These are phyloP conservation scores for Spermophilus dauricus DNA, from an alignment of 2,113 vertebrate genomes.

Conservation along the genomic window DNA sequence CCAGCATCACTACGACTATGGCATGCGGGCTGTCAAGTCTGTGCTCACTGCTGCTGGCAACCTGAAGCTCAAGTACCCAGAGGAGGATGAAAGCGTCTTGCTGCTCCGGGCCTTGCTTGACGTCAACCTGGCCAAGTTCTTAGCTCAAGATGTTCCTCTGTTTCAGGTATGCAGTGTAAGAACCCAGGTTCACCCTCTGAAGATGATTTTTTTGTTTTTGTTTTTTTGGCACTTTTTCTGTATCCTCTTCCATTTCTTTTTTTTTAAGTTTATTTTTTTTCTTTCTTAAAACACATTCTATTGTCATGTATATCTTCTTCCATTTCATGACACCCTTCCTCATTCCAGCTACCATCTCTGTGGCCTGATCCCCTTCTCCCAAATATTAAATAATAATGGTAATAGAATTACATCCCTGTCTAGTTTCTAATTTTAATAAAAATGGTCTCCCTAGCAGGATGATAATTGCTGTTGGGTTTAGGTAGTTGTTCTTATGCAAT, in stretches of 20 bases:
- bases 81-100: slow-evolving; percentile 92
- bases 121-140: slow-evolving; percentile 96
- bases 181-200: neutral
- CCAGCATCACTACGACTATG: slow-evolving; percentile 96
- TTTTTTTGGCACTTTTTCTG: neutral
- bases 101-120: slow-evolving; percentile 94
- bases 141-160: slow-evolving; percentile 95
- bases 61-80: slow-evolving; percentile 95
- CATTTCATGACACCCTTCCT: neutral
- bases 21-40: slow-evolving; percentile 97
- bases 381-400: neutral
- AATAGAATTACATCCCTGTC: neutral
- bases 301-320: neutral
- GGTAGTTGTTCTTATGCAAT: neutral
- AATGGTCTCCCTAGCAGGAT: neutral
- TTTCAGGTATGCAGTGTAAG: slow-evolving; percentile 91
- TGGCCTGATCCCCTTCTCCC: neutral
- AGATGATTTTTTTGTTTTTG: neutral
- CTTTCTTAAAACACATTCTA: too few relatives aligned
- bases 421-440: slow-evolving; percentile 34
- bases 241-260: neutral
- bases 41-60: slow-evolving; percentile 96
- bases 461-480: neutral
- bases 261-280: too few relatives aligned
- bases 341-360: neutral